Percentiles rank a stretch among this genome's conserved stretches.
Conservation (phyloP, 2,888 invertebrate genomes). For the Plebejus anna region DNA sequence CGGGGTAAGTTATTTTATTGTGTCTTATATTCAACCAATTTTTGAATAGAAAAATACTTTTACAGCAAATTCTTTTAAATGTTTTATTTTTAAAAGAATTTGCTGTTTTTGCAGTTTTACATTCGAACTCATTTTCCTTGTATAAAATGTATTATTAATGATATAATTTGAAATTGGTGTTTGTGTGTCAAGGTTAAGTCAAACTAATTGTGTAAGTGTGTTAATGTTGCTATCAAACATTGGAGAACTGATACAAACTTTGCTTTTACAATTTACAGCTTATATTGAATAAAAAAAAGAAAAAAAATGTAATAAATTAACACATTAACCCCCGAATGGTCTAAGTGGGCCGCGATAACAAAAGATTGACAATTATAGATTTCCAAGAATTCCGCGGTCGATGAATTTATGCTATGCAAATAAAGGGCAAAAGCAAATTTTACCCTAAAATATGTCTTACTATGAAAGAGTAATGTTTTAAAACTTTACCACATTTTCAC, state of each 20-base stretch:
- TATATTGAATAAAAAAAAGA: not conserved
- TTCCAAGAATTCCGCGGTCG: too few species aligned
- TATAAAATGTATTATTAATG: slow-evolving; percentile 22
- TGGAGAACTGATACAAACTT: slow-evolving; percentile 3
- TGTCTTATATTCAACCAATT: not conserved
- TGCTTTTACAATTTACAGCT: slow-evolving; percentile 32
- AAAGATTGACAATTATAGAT: too few species aligned
- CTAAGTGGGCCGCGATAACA: too few species aligned
- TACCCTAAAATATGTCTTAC: not conserved
- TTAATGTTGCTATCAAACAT: slow-evolving; percentile 32
- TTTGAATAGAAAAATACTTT: not conserved
- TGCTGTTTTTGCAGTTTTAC: too few species aligned
- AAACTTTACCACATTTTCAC: too few species aligned
- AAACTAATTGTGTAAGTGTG: slow-evolving; percentile 33
- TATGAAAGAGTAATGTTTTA: not conserved
- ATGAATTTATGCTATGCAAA: too few species aligned
- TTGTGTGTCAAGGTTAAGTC: slow-evolving; percentile 37
- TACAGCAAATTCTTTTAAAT: not conserved
- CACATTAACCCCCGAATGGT: too few species aligned
- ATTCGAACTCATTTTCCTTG: not conserved
- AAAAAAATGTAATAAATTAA: too few species aligned
- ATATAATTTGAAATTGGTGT: slow-evolving; percentile 35
- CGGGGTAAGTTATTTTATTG: slow-evolving; percentile 73
- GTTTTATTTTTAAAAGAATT: not conserved
- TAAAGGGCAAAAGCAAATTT: not conserved